Base-by-base conservation (phyloP, 2,888 invertebrate genomes). In the Hydrotaea cyrtoneurina region DNA sequence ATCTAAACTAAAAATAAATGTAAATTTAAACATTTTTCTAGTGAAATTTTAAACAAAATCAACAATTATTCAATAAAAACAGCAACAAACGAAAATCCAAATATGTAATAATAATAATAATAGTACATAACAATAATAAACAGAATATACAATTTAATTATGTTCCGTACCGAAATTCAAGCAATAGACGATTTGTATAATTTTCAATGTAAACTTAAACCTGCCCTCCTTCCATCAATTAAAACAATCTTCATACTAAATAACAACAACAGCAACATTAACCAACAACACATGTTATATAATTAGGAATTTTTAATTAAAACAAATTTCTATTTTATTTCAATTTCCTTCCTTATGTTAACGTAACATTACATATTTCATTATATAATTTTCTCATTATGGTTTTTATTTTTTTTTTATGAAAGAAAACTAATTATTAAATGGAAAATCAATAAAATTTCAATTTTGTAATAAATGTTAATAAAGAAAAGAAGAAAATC, bases 1-100 rank as follows among this genome's bases (percentile, higher is more conserved):
- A 31, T 2, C 71, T 43, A 50, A 77, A 59, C 8, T 17, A 55
- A 62, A 36, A 66, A 69, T 5, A 73, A 80, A 77, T 81, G 78
- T 84, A 80, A 83, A 80, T 31, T 74, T 80, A 80, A 80, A 50
- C 57, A 79, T 57, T 85, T 81, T 82, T 85, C 79, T 82, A 82
- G 82, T 64, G 73, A 82, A 85, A 82, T 85, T 80, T 77, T 77
- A 74, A 85, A 82, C 59, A 76, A 73, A 71, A 75, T 64, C 23
- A 43, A 8, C 5, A 26, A 72, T 55, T 31, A 73, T 73, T 31
- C 50, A 69, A 39, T 31, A 62, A 62, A 15, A 8, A 69, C 19
- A 39, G 19, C 69, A 69, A 69, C 43, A 23, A 59, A 69, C 46
- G 21, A 69, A 69, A 46, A n/a, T 69, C 46, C 46, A 69, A 69